Evolutionary conservation across 35 echinoderm and acorn worm species (phyloP), one percentile per base, ranked within the genome.

Genomic region (Diadema setosum): DNA sequence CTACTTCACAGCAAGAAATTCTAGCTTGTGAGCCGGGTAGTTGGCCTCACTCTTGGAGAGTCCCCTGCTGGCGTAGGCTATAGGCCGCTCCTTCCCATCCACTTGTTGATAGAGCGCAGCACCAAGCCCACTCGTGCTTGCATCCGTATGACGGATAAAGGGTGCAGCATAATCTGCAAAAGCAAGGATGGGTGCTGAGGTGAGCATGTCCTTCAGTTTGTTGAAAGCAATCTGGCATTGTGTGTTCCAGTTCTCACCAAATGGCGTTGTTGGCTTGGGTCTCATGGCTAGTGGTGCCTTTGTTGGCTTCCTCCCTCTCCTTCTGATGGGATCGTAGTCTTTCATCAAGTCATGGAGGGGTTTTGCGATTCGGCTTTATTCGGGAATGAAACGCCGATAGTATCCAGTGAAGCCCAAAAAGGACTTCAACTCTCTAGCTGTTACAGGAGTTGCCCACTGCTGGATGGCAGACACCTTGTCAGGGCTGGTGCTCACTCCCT

Each of bases 331-430:
- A 2, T 26, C 31, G 16, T 35, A 74, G 1, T 36, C 67, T 5
- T 17, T 39, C 32, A 74, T 26, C 20, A 74, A 36, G 35, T 74
- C 65, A 35, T 70, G 26, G 2, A 70, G 21, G 1, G 65, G 65
- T 35, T 33, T 70, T 14, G 24, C 26, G 2, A 70, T 3, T 33
- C 16, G 26, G 32, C 65, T 3, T 14, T 31, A 70, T 23, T 65
- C 23, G 11, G 11, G 11, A 24, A 11, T 18, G 26, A 65, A 65
- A 11, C 60, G 11, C 60, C 60, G 11, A 33, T 70, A 70, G 36
- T 70, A 70, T 2, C 65, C 65, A 11, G 89, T 55, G 42, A 95
- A 95, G 0, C 93, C 93, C 3, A 95, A 45, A 34, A 91, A 95
- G 2, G 88, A 88, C 55, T 84, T 87, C 15, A 95, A 35, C 29